These are phyloP conservation scores for Bembecia ichneumoniformis DNA, from an alignment of 2,888 invertebrate species.

Conservation along the genomic window DNA sequence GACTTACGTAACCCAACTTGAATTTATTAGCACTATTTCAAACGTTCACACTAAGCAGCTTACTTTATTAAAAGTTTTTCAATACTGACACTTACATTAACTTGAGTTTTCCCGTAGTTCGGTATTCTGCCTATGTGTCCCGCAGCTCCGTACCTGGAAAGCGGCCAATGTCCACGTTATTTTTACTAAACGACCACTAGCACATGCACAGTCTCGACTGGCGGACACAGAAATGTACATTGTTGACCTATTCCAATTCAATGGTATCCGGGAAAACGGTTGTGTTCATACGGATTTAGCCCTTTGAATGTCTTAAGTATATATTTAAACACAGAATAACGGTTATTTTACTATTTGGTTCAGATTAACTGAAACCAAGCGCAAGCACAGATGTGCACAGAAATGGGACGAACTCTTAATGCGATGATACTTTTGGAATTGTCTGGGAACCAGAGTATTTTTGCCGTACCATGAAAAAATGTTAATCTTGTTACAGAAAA, in stretches of 20 bases:
- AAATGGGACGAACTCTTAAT: too few species aligned
- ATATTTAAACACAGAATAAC: too few species aligned
- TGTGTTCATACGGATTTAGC: slow-evolving; percentile 10
- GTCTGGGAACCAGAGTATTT: too few species aligned
- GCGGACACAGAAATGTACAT: slow-evolving; percentile 6
- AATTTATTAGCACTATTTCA: not conserved
- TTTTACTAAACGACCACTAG: slow-evolving; percentile 35
- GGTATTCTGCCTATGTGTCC: slow-evolving; percentile 66
- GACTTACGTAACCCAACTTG: too few species aligned
- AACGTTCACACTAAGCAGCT: not conserved
- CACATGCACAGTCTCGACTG: slow-evolving; percentile 14
- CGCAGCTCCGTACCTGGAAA: slow-evolving; percentile 58
- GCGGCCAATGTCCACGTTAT: slow-evolving; percentile 54
- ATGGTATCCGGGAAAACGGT: not conserved
- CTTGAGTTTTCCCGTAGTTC: slow-evolving; percentile 61
- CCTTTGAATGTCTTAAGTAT: not conserved
- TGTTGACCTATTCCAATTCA: slow-evolving; percentile 42
- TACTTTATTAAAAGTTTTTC: not conserved
- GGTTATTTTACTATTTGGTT: too few species aligned
- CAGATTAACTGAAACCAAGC: too few species aligned
- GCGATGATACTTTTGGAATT: too few species aligned
- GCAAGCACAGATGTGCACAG: too few species aligned
- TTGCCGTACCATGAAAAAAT: too few species aligned
- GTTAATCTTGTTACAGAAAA: too few species aligned
- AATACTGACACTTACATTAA: slow-evolving; percentile 46